These are phyloP conservation scores for Tychaedon coryphoeus DNA, from an alignment of 2,113 vertebrate species.

Conservation along the genomic window DNA sequence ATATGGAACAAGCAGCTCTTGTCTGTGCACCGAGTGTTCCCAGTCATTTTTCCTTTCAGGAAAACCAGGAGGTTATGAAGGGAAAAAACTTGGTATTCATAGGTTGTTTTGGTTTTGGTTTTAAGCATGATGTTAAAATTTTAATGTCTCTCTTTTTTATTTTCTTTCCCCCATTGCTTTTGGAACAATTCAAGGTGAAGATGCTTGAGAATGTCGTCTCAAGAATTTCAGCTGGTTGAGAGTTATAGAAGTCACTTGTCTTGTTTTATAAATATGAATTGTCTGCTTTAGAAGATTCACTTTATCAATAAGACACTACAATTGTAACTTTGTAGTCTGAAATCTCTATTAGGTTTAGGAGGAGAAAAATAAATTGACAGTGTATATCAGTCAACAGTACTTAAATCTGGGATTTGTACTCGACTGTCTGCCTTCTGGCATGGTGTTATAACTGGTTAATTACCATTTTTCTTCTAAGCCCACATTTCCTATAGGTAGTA, in stretches of 20 bases:
- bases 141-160: neutral
- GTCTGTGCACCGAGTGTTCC: neutral
- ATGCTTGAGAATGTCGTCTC: neutral
- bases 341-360: neutral
- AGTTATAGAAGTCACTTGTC: neutral
- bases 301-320: neutral
- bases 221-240: neutral
- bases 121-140: neutral
- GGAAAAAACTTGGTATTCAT: neutral
- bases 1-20: neutral
- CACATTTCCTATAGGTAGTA: neutral
- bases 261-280: neutral
- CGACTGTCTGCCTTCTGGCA: neutral
- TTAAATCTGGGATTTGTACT: neutral
- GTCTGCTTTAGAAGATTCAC: neutral
- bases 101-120: neutral
- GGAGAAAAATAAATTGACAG: neutral
- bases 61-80: neutral
- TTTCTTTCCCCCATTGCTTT: neutral
- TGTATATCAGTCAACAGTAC: neutral
- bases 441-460: neutral
- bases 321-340: neutral
- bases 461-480: neutral
- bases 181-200: neutral
- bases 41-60: neutral